These are phyloP conservation scores for Gadus chalcogrammus DNA, from an alignment of 2,113 vertebrate species.

Conservation along the genomic window DNA sequence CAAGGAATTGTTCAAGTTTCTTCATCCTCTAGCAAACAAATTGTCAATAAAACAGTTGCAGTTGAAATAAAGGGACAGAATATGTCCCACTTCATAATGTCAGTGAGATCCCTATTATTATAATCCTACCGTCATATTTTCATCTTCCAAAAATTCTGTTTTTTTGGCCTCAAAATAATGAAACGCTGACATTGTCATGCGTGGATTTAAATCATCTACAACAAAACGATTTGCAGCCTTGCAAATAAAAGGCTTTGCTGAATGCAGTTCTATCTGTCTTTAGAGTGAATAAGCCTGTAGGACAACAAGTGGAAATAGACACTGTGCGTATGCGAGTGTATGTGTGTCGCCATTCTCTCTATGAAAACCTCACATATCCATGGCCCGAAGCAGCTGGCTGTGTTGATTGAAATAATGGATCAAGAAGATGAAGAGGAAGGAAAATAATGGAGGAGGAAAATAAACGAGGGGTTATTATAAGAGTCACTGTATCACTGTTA, in stretches of 20 bases:
- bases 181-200: too few species aligned
- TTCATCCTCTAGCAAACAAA: background rate
- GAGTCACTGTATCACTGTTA: slow-evolving; percentile 26
- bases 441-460: too few species aligned
- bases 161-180: too few species aligned
- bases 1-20: background rate
- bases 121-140: too few species aligned
- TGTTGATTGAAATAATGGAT: background rate
- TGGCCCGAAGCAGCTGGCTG: background rate
- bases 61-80: too few species aligned
- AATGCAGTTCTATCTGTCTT: background rate
- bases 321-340: background rate
- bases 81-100: too few species aligned
- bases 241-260: background rate
- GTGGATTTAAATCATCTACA: too few species aligned
- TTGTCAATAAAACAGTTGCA: background rate
- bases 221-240: too few species aligned
- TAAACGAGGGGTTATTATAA: slow-evolving; percentile 21
- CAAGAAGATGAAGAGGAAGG: too few species aligned
- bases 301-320: background rate
- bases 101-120: too few species aligned
- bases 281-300: background rate
- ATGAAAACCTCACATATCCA: background rate
- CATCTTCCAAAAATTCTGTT: too few species aligned
- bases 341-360: background rate